Evolutionary conservation across 2,797 vertebrate species (phyloP).

Genomic region (Sitta carolinensis): DNA sequence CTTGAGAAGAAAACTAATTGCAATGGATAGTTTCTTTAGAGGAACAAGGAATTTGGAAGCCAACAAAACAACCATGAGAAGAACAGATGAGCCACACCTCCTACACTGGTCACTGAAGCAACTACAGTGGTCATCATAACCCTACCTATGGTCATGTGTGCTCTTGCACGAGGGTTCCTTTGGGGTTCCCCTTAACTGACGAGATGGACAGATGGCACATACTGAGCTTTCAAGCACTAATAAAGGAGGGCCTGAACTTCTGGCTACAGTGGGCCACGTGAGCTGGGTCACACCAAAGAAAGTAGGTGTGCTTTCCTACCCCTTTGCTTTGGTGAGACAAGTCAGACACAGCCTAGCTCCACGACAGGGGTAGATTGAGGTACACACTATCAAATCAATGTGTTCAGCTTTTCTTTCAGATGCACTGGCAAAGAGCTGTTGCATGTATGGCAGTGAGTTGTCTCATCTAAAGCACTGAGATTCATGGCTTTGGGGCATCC

Average conservation of each 20-base stretch:
- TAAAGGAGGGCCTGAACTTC: not conserved
- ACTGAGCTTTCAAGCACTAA: not conserved
- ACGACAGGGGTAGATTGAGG: accelerated
- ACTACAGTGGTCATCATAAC: not conserved
- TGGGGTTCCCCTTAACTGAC: not conserved
- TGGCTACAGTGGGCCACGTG: not conserved
- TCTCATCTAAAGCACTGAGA: not conserved
- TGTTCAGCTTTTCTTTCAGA: not conserved
- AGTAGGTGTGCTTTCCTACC: not conserved
- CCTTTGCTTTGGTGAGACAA: not conserved
- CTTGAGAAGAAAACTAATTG: not conserved
- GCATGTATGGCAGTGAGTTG: not conserved
- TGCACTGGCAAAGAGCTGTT: not conserved
- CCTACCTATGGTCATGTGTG: not conserved
- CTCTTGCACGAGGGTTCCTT: not conserved
- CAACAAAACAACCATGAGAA: accelerated
- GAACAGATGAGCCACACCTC: not conserved
- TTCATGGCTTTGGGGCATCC: not conserved
- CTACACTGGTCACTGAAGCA: not conserved
- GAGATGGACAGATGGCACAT: not conserved
- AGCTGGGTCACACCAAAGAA: not conserved
- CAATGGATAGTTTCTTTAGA: not conserved
- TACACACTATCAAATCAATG: not conserved
- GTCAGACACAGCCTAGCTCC: not conserved
- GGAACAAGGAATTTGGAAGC: not conserved